Conservation (phyloP, 2,113 vertebrate species). For the Microcebus ravelobensis region DNA sequence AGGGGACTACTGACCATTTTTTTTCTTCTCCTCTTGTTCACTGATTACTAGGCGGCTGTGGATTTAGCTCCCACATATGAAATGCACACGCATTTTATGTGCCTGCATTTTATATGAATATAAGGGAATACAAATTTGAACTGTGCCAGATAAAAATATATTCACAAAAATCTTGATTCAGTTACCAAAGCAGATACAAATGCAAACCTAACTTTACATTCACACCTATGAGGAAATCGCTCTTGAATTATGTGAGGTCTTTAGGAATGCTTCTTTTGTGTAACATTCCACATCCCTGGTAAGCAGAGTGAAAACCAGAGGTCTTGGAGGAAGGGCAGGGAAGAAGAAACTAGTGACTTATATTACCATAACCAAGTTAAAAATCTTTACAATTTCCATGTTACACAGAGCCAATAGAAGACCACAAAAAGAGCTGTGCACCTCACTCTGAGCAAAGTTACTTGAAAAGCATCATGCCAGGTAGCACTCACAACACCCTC, state of each 20-base stretch:
- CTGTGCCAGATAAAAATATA: slow-evolving; percentile 6
- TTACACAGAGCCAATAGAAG: background rate
- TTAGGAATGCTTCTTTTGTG: background rate
- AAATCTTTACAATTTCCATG: background rate
- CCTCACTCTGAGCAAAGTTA: background rate
- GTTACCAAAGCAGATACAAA: background rate
- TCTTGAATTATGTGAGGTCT: background rate
- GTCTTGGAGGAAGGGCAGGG: background rate
- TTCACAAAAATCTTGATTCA: background rate
- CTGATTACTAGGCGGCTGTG: background rate
- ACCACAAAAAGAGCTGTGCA: background rate
- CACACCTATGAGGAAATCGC: slow-evolving; percentile 13
- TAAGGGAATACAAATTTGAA: slow-evolving; percentile 15
- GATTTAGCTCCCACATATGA: background rate
- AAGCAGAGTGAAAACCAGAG: background rate
- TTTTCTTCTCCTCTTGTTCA: background rate
- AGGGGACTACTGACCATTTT: background rate
- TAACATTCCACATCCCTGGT: background rate
- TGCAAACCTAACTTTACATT: background rate
- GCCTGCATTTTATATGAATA: slow-evolving; percentile 39
- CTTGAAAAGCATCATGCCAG: background rate
- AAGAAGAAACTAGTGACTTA: background rate
- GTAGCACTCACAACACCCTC: background rate
- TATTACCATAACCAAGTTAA: background rate
- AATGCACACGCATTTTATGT: background rate